Base-by-base conservation (phyloP, 2,797 vertebrate species). In the Nothura maculosa region DNA sequence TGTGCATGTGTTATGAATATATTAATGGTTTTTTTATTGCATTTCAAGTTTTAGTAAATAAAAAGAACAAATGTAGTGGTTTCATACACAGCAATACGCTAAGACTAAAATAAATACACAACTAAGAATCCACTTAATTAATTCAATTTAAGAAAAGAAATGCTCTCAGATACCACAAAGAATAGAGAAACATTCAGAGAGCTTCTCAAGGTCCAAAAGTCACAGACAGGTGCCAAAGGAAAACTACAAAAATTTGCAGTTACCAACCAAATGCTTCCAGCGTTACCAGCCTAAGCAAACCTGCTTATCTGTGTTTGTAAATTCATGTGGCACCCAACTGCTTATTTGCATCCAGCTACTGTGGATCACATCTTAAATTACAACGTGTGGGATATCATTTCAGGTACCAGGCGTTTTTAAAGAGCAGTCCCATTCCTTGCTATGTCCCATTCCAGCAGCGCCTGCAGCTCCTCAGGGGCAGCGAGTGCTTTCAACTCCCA, bases 291-390 rank as follows among this genome's bases (percentile, higher is more conserved):
- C 60, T 76, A 70, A 55, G 83, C 34, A 80, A 81, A 92, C 69
- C 86, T 91, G 86, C 88, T 90, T 85, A 93, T 87, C 66, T 87
- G 64, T 74, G 75, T 90, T 94, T 93, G 84, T 76, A 89, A 90
- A 90, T 77, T 90, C 90, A 89, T 45, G 3, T 91, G 84, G 68
- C 92, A 95, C 88, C 81, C 92, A 93, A n/a, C 84, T 4, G 63
- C 48, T 90, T 63, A 60, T 43, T 78, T 90, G 86, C 88, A 94
- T 25, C 75, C 78, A 67, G 48, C 38, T 82, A 80, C 16, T 73
- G 66, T 40, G 75, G 86, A 84, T 63, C 78, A 85, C 63, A 72
- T 82, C 83, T 88, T 81, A 88, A 81, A 92, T 84, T 52, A 74
- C 18, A 0, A 40, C 1, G 40, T 43, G 81, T 57, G 78, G 84